phyloP scores from a whole-genome alignment of 2,113 vertebrate species.

The Uropsilus gracilis region DNA sequence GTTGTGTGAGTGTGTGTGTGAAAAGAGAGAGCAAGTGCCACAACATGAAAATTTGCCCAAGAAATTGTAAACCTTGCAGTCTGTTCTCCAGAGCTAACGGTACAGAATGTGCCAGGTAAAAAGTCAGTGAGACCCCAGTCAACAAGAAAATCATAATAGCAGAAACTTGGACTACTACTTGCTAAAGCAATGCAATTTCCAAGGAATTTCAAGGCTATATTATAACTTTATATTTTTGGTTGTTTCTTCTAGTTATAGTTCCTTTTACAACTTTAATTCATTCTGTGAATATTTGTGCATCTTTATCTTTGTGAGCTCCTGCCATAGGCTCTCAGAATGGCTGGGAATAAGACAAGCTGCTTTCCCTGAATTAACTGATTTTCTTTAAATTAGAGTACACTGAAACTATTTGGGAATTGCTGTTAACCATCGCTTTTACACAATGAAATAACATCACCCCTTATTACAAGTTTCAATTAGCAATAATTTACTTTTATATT shows the following conservation, averaged over 20 bases:
- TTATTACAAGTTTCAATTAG: slow-evolving; percentile 50
- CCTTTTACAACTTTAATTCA: not conserved
- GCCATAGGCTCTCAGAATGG: not conserved
- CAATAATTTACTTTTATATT: not conserved
- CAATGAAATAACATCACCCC: not conserved
- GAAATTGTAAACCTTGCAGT: slow-evolving; percentile 83
- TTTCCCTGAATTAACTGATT: not conserved
- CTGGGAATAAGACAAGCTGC: not conserved
- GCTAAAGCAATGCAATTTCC: slow-evolving; percentile 65
- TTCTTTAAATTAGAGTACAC: not conserved
- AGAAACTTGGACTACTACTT: slow-evolving; percentile 68
- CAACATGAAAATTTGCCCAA: slow-evolving; percentile 79
- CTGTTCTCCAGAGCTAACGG: slow-evolving; percentile 78
- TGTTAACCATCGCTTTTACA: slow-evolving; percentile 34
- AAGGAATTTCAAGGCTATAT: slow-evolving; percentile 66
- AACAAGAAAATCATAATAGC: slow-evolving; percentile 70
- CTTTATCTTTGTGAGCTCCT: not conserved
- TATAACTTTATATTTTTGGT: not conserved
- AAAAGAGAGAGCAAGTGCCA: slow-evolving; percentile 59
- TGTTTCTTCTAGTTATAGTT: slow-evolving; percentile 21
- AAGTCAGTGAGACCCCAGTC: slow-evolving; percentile 78
- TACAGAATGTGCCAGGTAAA: slow-evolving; percentile 75
- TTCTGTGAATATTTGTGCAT: not conserved
- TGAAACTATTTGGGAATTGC: not conserved
- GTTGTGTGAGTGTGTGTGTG: not conserved